Conservation (phyloP, 1,140 invertebrate genomes). For the Zaprionus capensis region DNA sequence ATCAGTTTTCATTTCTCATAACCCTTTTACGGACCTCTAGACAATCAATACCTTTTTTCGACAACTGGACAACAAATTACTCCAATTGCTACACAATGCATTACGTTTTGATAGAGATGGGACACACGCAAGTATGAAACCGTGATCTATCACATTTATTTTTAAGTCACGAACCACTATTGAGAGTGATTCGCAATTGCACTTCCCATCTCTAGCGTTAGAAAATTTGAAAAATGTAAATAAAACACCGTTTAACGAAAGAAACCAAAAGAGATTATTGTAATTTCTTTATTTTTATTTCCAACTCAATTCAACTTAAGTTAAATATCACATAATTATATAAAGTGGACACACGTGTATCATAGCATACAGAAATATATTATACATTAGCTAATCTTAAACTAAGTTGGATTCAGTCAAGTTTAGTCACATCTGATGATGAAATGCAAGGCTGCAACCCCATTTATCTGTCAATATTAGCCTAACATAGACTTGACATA, state of each 20-base stretch:
- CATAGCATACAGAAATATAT: background rate
- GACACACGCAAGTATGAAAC: background rate
- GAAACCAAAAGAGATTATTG: background rate
- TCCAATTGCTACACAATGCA: conserved; percentile 14
- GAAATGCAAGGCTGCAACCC: background rate
- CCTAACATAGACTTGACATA: background rate
- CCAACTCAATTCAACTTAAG: background rate
- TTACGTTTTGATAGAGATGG: conserved; percentile 28
- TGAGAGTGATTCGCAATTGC: background rate
- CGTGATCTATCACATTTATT: background rate
- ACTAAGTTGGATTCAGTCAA: background rate
- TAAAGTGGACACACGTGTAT: no score
- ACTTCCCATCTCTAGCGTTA: background rate
- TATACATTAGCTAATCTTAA: background rate
- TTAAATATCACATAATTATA: no score
- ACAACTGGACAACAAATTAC: conserved; percentile 16
- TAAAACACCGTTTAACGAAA: background rate
- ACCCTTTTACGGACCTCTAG: background rate
- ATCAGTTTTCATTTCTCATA: background rate
- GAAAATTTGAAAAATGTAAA: background rate
- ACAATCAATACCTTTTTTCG: conserved; percentile 40
- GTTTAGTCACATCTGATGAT: background rate
- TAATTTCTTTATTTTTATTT: background rate
- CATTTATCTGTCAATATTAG: background rate
- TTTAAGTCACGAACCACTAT: background rate